Percentiles rank a stretch among this genome's conserved stretches.
Evolutionary conservation across 2,113 vertebrate genomes (phyloP).

Genomic region (Montifringilla adamsi): DNA sequence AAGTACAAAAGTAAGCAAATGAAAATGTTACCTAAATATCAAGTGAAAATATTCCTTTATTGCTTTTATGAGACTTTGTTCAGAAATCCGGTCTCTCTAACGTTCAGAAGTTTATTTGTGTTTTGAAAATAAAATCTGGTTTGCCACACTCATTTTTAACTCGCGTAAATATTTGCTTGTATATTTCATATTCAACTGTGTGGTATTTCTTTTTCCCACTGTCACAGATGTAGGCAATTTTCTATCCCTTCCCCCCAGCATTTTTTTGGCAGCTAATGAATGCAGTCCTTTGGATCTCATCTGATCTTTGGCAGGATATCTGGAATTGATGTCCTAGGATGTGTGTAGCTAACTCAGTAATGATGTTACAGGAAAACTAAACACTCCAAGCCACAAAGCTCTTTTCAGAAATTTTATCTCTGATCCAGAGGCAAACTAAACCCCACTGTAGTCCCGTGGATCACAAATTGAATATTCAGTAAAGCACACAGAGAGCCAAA

Average conservation of each 20-base stretch:
- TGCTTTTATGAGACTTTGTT: not conserved
- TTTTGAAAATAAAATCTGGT: slow-evolving; percentile 23
- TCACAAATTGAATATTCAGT: slow-evolving; percentile 20
- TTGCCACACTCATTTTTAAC: slow-evolving; percentile 19
- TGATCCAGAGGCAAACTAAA: slow-evolving; percentile 46
- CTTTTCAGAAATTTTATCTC: slow-evolving; percentile 38
- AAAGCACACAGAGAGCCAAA: not conserved
- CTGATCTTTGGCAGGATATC: slow-evolving; percentile 56
- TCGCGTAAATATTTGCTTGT: slow-evolving; percentile 43
- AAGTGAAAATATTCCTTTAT: not conserved
- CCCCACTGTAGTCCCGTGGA: not conserved
- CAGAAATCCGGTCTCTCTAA: not conserved
- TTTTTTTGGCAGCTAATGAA: slow-evolving; percentile 52
- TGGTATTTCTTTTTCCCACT: slow-evolving; percentile 12
- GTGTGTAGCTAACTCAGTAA: slow-evolving; percentile 50
- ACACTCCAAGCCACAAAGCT: slow-evolving; percentile 37
- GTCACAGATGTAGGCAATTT: slow-evolving; percentile 51
- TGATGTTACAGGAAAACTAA: slow-evolving; percentile 53
- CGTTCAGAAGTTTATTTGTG: not conserved
- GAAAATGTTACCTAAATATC: slow-evolving; percentile 21
- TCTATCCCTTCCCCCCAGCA: slow-evolving; percentile 29
- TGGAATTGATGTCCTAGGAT: slow-evolving; percentile 54
- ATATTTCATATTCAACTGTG: slow-evolving; percentile 45
- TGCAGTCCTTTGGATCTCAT: slow-evolving; percentile 55
- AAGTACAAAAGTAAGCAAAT: slow-evolving; percentile 8